These are phyloP conservation scores for Tenualosa ilisha DNA, from an alignment of 2,797 vertebrate species.

Conservation along the genomic window DNA sequence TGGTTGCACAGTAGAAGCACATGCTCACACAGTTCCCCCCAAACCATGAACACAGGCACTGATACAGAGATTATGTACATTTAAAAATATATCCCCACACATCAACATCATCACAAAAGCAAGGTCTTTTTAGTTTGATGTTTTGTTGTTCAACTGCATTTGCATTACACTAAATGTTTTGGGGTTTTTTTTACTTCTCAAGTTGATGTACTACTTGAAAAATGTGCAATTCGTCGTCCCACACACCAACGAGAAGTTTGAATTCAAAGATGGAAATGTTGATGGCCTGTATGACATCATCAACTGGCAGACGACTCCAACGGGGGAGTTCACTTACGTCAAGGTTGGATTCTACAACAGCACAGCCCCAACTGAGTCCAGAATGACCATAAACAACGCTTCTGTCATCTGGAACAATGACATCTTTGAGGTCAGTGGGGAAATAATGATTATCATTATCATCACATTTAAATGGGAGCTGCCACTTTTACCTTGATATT, in stretches of 20 bases:
- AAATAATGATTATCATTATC: neutral
- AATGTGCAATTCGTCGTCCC: slow-evolving; percentile 72
- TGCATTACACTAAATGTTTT: neutral
- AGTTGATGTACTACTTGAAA: slow-evolving; percentile 86
- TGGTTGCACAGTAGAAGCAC: slow-evolving; percentile 57
- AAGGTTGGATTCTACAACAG: slow-evolving; percentile 74
- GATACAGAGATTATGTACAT: neutral
- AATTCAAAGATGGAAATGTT: slow-evolving; percentile 75
- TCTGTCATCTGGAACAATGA: slow-evolving; percentile 81
- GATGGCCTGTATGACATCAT: slow-evolving; percentile 79
- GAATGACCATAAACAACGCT: slow-evolving; percentile 69
- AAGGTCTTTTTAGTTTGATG: neutral
- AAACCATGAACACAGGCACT: neutral
- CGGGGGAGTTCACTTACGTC: slow-evolving; percentile 70
- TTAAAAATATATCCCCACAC: neutral
- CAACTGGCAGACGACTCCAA: slow-evolving; percentile 77
- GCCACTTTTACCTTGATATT: neutral
- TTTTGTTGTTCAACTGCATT: neutral
- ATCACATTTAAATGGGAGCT: neutral
- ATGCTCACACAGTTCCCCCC: neutral
- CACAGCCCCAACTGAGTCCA: slow-evolving; percentile 46
- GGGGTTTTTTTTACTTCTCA: slow-evolving; percentile 16
- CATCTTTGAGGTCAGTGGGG: slow-evolving; percentile 65
- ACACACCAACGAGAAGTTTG: slow-evolving; percentile 68
- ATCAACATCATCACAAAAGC: neutral